Percentiles rank a stretch among this genome's conserved stretches.
Conservation (phyloP, 2,888 invertebrate genomes). For the Drosophila sordidula region DNA sequence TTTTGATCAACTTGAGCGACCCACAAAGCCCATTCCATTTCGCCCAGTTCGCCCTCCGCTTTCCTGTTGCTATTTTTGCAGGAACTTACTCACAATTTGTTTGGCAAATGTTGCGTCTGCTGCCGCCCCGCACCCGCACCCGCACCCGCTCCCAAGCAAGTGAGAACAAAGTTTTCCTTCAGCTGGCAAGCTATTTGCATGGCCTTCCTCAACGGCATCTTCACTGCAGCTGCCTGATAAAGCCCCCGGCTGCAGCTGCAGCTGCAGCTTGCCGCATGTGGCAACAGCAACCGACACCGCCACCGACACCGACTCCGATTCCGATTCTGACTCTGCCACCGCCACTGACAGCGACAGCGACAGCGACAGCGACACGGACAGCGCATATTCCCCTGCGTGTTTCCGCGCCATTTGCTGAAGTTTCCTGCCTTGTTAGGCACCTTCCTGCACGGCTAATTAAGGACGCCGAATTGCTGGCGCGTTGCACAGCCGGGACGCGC, state of each 20-base stretch:
- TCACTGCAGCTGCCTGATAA: slow-evolving; percentile 61
- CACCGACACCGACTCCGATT: slow-evolving; percentile 9
- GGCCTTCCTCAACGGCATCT: slow-evolving; percentile 27
- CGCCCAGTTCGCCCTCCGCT: too few species aligned
- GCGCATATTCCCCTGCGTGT: slow-evolving; percentile 49
- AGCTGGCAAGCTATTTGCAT: slow-evolving; percentile 52
- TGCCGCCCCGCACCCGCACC: background rate
- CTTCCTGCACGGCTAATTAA: slow-evolving; percentile 63
- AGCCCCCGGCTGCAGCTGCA: slow-evolving; percentile 41
- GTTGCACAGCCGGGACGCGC: slow-evolving; percentile 34
- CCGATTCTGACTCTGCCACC: slow-evolving; percentile 9
- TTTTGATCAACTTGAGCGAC: slow-evolving; percentile 63
- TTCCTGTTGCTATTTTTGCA: slow-evolving; percentile 63
- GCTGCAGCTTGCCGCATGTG: slow-evolving; percentile 56
- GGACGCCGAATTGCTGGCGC: slow-evolving; percentile 32
- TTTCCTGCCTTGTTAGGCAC: slow-evolving; percentile 62
- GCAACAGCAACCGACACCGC: slow-evolving; percentile 26
- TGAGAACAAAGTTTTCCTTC: slow-evolving; percentile 59
- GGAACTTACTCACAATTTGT: slow-evolving; percentile 75
- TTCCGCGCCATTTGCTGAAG: slow-evolving; percentile 60
- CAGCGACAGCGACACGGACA: slow-evolving; percentile 36
- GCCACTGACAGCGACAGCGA: slow-evolving; percentile 8
- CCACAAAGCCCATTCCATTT: slow-evolving; percentile 2
- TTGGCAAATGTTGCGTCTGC: slow-evolving; percentile 70
- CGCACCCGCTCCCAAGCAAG: slow-evolving; percentile 5